Percentiles rank a stretch among this genome's conserved stretches.
phyloP scores from a whole-genome alignment of 1,140 invertebrate species.

The Drosophila pachea region DNA sequence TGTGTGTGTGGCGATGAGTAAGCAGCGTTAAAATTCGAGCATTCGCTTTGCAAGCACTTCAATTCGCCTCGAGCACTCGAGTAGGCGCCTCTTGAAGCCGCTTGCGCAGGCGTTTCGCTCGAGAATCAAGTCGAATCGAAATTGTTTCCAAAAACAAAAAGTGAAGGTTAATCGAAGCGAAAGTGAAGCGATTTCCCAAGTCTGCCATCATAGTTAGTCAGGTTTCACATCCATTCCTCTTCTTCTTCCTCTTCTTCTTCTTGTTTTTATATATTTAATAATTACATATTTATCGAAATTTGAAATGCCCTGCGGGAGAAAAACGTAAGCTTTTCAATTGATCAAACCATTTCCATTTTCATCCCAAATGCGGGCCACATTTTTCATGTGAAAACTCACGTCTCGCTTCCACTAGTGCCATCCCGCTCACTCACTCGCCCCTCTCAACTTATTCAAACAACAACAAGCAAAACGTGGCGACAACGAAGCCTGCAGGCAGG shows the following conservation, averaged over 20 bases:
- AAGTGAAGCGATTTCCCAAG: conserved; percentile 67
- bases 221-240: no score
- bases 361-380: conserved; percentile 41
- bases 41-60: conserved; percentile 38
- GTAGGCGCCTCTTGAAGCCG: conserved; percentile 53
- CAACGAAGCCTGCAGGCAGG: conserved; percentile 33
- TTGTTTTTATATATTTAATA: conserved; percentile 11
- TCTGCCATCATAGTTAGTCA: conserved; percentile 4
- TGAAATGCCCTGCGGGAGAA: conserved; percentile 45
- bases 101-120: conserved; percentile 32
- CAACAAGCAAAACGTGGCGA: conserved; percentile 42
- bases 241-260: background rate
- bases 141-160: conserved; percentile 32
- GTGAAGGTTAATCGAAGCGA: conserved; percentile 70
- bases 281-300: conserved; percentile 45
- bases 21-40: conserved; percentile 32
- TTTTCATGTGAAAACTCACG: conserved; percentile 65
- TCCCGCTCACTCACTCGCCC: background rate
- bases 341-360: conserved; percentile 67
- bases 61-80: conserved; percentile 44
- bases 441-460: conserved; percentile 36
- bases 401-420: conserved; percentile 1
- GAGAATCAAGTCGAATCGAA: conserved; percentile 46
- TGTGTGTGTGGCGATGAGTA: conserved; percentile 29
- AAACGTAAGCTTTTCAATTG: conserved; percentile 51